phyloP scores from a whole-genome alignment of 2,113 vertebrate genomes.

The Tauraco erythrolophus region DNA sequence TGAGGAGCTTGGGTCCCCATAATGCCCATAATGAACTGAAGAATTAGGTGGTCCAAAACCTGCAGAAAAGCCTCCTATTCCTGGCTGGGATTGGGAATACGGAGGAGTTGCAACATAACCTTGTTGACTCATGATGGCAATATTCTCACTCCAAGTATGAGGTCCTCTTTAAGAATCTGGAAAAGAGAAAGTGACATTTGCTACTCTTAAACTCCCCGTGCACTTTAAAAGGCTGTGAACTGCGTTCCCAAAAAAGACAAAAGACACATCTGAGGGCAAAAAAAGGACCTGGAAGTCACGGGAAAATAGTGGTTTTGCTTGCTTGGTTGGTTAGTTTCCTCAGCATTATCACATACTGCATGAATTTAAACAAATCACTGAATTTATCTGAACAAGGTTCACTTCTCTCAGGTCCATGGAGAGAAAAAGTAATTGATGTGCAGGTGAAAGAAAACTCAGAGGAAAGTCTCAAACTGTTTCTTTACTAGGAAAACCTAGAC shows the following conservation, averaged over 20 bases:
- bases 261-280: neutral
- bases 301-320: no score
- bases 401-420: accelerated
- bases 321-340: neutral
- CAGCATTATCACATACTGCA: neutral
- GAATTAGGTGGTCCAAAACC: conserved; percentile 78
- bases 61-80: conserved; percentile 85
- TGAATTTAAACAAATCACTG: neutral
- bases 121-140: conserved; percentile 90
- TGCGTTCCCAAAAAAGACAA: neutral
- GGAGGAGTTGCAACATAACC: conserved; percentile 92
- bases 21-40: conserved; percentile 85
- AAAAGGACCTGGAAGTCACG: neutral
- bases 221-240: neutral
- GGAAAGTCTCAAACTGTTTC: neutral
- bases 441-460: neutral
- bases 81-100: conserved; percentile 91
- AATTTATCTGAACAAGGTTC: neutral
- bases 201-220: neutral
- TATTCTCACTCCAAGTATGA: conserved; percentile 48
- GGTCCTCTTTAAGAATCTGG: conserved; percentile 31
- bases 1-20: conserved; percentile 77
- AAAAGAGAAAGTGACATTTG: neutral
- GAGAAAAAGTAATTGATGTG: neutral
- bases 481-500: neutral